Evolutionary conservation across 1,140 invertebrate species (phyloP).

Genomic region (Alviniconcha marisindica): DNA sequence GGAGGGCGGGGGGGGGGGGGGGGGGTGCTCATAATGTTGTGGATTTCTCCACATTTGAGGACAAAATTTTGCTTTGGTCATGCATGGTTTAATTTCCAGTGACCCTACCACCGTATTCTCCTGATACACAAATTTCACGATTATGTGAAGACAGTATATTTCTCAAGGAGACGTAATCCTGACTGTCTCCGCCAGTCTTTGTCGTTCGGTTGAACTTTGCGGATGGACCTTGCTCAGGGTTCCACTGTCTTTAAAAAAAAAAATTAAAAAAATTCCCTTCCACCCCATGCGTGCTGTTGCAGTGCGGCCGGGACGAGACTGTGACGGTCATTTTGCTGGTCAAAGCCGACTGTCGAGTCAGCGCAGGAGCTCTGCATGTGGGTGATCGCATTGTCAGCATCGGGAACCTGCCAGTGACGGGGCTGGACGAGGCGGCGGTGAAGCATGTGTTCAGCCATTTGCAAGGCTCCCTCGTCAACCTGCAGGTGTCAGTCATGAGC

Average conservation of each 20-base stretch:
- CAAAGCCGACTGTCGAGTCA: conserved; percentile 20
- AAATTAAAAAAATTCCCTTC: neutral
- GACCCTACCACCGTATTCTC: too few relatives aligned
- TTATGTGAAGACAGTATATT: too few relatives aligned
- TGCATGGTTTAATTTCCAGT: too few relatives aligned
- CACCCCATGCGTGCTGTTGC: neutral
- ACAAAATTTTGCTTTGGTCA: too few relatives aligned
- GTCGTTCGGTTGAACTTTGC: too few relatives aligned
- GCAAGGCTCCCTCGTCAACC: neutral
- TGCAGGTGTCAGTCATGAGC: conserved; percentile 27
- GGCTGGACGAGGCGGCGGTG: neutral
- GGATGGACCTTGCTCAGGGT: too few relatives aligned
- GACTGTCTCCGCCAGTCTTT: too few relatives aligned
- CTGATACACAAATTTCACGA: too few relatives aligned
- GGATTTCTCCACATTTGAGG: too few relatives aligned
- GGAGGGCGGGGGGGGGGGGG: too few relatives aligned
- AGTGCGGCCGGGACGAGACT: neutral
- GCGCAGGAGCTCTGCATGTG: neutral
- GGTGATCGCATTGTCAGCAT: conserved; percentile 20
- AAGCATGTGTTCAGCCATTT: neutral
- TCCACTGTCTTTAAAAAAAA: neutral
- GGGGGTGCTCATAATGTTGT: too few relatives aligned
- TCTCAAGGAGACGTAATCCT: too few relatives aligned
- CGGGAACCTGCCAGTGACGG: neutral
- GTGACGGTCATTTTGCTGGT: conserved; percentile 21